These are phyloP conservation scores for Eupithecia subfuscata DNA, from an alignment of 2,888 invertebrate species.

Conservation along the genomic window DNA sequence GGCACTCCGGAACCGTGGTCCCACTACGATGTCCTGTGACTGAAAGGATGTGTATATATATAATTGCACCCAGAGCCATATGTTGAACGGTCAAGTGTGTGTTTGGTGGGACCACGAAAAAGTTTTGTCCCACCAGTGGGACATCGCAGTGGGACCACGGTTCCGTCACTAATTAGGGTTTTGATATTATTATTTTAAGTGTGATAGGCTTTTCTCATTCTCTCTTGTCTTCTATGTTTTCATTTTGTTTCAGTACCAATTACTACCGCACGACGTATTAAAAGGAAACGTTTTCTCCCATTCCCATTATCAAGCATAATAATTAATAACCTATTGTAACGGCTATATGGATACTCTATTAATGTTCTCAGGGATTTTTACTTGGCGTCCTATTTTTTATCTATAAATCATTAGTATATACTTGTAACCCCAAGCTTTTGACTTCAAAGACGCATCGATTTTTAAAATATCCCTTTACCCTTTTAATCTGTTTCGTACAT, in stretches of 20 bases:
- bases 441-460: not conserved
- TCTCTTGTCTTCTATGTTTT: not conserved
- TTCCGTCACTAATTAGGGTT: too few relatives aligned
- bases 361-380: not conserved
- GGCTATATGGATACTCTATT: too few relatives aligned
- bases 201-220: not conserved
- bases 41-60: too few relatives aligned
- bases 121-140: too few relatives aligned
- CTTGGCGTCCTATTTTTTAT: not conserved
- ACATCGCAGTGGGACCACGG: too few relatives aligned
- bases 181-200: not conserved
- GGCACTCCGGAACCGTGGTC: too few relatives aligned
- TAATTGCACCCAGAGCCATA: too few relatives aligned
- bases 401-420: not conserved
- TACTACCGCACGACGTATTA: not conserved
- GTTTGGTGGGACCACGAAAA: too few relatives aligned
- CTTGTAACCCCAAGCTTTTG: not conserved
- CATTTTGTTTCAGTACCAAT: not conserved
- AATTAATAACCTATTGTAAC: too few relatives aligned
- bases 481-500: not conserved
- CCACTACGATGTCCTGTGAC: too few relatives aligned
- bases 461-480: not conserved
- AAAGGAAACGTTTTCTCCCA: not conserved
- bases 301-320: not conserved
- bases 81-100: too few relatives aligned